phyloP scores from a whole-genome alignment of 2,113 vertebrate genomes.

The Syngnathus typhle region DNA sequence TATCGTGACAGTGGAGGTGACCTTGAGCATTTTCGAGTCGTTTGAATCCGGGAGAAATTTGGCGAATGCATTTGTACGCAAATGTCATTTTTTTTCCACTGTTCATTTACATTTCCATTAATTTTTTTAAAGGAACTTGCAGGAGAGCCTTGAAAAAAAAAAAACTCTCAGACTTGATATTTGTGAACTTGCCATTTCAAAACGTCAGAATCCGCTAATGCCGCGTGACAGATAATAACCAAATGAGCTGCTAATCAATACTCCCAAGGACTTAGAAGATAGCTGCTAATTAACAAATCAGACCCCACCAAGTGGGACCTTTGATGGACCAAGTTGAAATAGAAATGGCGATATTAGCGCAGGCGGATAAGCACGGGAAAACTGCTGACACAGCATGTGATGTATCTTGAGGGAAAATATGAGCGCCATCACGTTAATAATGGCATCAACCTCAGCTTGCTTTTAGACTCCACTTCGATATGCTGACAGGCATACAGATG shows the following conservation, averaged over 20 bases:
- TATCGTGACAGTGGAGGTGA: background rate
- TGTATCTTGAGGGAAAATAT: conserved; percentile 6
- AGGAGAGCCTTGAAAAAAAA: conserved; percentile 15
- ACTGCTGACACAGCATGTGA: conserved; percentile 45
- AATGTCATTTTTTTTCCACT: background rate
- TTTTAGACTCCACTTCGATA: background rate
- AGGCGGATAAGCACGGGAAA: conserved; percentile 28
- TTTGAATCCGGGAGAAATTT: background rate
- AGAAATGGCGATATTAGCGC: conserved; percentile 33
- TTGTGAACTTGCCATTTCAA: conserved; percentile 56
- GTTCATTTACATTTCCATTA: background rate
- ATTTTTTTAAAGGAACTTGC: background rate
- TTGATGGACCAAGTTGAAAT: conserved; percentile 45
- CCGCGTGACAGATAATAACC: conserved; percentile 44
- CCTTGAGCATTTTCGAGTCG: background rate
- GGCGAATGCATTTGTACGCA: background rate
- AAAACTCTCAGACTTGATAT: conserved; percentile 48
- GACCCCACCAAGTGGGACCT: conserved; percentile 21
- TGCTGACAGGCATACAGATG: conserved; percentile 14
- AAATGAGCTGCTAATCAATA: conserved; percentile 59
- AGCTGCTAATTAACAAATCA: conserved; percentile 50
- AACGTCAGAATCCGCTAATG: conserved; percentile 46
- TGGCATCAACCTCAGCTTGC: conserved; percentile 6
- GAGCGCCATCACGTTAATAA: conserved; percentile 22
- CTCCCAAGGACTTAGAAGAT: conserved; percentile 54